Base-by-base conservation (phyloP, 1,140 invertebrate species). In the Harlomillsia oculata region DNA sequence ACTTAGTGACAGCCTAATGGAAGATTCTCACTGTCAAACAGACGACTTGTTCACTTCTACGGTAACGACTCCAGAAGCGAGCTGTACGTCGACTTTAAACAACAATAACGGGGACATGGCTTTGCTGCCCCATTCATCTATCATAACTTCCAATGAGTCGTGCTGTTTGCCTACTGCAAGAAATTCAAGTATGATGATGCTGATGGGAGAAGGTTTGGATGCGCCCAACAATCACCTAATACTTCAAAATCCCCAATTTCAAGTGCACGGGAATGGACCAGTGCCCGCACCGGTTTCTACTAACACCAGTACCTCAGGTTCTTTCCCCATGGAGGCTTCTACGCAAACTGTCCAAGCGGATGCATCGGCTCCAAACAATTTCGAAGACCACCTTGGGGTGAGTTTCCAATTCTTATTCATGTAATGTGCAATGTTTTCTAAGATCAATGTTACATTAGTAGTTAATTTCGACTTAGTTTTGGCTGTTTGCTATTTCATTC, bases 281-380 rank as follows among this genome's bases (percentile, higher is more conserved):
- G 8, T 18, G 32, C n/a, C 46, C 3, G 13, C 43, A 20, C 18
- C 52, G 21, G 5, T 29, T 39, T 16, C 32, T 18, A 18, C 49
- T 43, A 43, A 16, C 40, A 18, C 34, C 14, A 39, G 6, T 29
- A 34, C 36, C 29, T 20, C 34, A 11, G 32, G 50, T 11, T 50
- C 46, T 14, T 55, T 51, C 30, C 59, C 59, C 21, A 61, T 61
- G 59, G 59, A 61, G 30, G 59, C 54, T 0, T 62, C 60, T 11
- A 53, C 56, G 2, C 56, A 59, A 41, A 62, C 60, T 23, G 23
- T 40, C 1, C 56, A 59, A 20, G 28, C 50, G 13, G 36, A 50
- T 21, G 53, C 40, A 16, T 25, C 41, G 21, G 28, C 30, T n/a
- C 50, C 40, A 3, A 25, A 18, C 36, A 57, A 53, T 40, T 57